Evolutionary conservation across 2,888 invertebrate genomes (phyloP).

Genomic region (Dynastes grantii): DNA sequence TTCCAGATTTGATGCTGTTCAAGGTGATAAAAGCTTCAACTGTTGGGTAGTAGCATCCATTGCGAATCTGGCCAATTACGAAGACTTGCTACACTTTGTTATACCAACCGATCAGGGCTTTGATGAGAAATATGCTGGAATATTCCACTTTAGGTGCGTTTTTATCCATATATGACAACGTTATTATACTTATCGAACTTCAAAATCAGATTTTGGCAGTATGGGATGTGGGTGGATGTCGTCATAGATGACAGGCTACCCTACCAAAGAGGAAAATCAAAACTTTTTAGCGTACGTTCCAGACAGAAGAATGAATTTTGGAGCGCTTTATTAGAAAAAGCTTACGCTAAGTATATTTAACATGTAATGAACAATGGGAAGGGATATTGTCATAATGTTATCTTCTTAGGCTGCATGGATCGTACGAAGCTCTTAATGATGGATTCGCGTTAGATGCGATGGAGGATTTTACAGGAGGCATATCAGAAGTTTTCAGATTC

Average conservation of each 20-base stretch:
- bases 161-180: neutral
- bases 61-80: constrained; percentile 92
- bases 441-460: constrained; percentile 98
- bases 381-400: neutral
- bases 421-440: constrained; percentile 97
- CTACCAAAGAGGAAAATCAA: constrained; percentile 79
- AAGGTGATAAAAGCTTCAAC: constrained; percentile 93
- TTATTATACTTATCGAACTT: too few species aligned
- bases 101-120: constrained; percentile 97
- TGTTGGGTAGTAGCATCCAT: constrained; percentile 98
- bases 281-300: constrained; percentile 90
- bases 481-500: constrained; percentile 93
- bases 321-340: constrained; percentile 96
- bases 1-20: constrained; percentile 97
- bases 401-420: constrained; percentile 86
- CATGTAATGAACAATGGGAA: neutral
- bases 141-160: constrained; percentile 90
- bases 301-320: constrained; percentile 93
- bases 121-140: constrained; percentile 93
- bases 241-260: constrained; percentile 94
- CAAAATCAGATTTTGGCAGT: constrained; percentile 87
- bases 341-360: constrained; percentile 87
- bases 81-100: constrained; percentile 91
- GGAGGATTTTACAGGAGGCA: constrained; percentile 98
- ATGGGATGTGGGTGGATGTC: constrained; percentile 94